Evolutionary conservation across 1,140 invertebrate species (phyloP).

Genomic region (Lordiphosa stackelbergi): DNA sequence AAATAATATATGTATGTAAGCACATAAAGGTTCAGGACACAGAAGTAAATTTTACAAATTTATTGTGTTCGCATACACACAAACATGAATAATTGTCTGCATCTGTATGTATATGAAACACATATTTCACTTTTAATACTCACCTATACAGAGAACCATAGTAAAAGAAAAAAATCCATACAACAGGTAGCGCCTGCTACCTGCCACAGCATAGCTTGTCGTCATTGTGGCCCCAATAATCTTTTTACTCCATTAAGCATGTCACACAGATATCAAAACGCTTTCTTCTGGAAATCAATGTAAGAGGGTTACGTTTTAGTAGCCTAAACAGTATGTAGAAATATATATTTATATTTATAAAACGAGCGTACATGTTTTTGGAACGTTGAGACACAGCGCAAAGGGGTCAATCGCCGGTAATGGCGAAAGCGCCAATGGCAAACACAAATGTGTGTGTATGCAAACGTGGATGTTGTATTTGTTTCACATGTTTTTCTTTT

Average conservation of each 20-base stretch:
- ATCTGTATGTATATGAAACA: not conserved
- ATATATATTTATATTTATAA: conserved; percentile 1
- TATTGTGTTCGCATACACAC: not conserved
- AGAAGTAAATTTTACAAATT: no score
- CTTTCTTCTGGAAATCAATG: not conserved
- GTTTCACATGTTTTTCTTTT: conserved; percentile 3
- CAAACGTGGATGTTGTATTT: not conserved
- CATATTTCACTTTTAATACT: not conserved
- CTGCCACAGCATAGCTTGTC: not conserved
- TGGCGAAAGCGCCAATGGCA: conserved; percentile 16
- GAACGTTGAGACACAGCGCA: not conserved
- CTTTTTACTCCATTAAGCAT: conserved; percentile 1
- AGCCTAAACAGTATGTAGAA: conserved; percentile 1
- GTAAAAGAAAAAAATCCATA: conserved; percentile 4
- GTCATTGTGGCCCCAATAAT: not conserved
- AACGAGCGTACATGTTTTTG: not conserved
- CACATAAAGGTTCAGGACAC: no score
- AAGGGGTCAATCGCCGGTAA: conserved; percentile 12
- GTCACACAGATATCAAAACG: conserved; percentile 1
- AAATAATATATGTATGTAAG: no score
- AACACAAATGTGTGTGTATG: conserved; percentile 4
- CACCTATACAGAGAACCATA: conserved; percentile 3
- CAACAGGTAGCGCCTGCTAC: conserved; percentile 8
- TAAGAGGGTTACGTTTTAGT: not conserved
- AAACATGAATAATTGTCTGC: not conserved